Conservation (phyloP, 1,140 invertebrate genomes). For the Hyphantria cunea region DNA sequence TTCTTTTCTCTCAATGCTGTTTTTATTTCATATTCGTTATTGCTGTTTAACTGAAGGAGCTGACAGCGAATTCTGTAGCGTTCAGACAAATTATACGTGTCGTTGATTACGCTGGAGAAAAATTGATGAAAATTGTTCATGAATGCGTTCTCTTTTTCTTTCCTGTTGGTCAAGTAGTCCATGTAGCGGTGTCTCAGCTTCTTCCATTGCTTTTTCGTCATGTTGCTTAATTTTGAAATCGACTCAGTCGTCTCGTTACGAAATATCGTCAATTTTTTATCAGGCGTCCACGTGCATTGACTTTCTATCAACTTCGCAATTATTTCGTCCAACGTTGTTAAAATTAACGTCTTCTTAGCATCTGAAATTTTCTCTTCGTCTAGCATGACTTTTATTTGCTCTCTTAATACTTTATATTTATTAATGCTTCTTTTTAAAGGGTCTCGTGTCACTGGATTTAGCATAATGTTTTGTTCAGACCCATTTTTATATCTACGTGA, state of each 20-base stretch:
- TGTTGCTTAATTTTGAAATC: conserved; percentile 4
- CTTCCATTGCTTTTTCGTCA: conserved; percentile 40
- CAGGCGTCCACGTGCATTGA: conserved; percentile 49
- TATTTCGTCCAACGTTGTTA: conserved; percentile 53
- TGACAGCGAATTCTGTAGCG: conserved; percentile 50
- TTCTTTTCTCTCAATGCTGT: not conserved
- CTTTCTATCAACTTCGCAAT: conserved; percentile 45
- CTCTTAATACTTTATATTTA: conserved; percentile 50
- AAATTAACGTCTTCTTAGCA: conserved; percentile 48
- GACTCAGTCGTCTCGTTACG: conserved; percentile 2
- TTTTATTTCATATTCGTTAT: conserved; percentile 5
- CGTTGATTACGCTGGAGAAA: conserved; percentile 40
- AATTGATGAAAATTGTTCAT: conserved; percentile 42
- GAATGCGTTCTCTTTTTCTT: conserved; percentile 8
- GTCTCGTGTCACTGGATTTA: conserved; percentile 13
- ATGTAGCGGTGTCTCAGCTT: conserved; percentile 30
- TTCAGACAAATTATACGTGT: conserved; percentile 34
- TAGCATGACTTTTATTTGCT: conserved; percentile 49
- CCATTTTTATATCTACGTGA: conserved; percentile 17
- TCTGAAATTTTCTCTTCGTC: conserved; percentile 47
- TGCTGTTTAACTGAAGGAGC: conserved; percentile 17
- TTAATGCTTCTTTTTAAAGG: conserved; percentile 41
- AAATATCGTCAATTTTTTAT: not conserved
- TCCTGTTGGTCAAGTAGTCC: conserved; percentile 9
- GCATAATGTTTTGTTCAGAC: conserved; percentile 13